phyloP scores from a whole-genome alignment of 2,888 invertebrate species.

The Orthosia incerta region DNA sequence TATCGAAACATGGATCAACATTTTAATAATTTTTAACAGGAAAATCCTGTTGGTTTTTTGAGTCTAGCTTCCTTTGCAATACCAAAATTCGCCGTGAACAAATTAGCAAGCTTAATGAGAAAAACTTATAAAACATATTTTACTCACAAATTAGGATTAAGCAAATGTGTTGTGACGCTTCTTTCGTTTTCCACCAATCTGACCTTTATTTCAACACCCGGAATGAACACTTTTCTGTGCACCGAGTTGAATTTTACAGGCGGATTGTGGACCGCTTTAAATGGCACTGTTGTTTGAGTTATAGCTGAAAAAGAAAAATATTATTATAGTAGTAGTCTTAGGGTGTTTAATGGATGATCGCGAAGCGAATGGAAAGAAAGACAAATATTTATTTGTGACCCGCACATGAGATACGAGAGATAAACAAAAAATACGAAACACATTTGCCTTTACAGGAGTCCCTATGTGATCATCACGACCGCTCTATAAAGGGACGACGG shows the following conservation, averaged over 20 bases:
- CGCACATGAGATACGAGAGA: no score
- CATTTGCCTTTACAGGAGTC: neutral
- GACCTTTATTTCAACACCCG: slow-evolving; percentile 94
- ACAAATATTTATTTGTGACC: no score
- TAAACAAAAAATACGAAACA: neutral
- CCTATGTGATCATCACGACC: neutral
- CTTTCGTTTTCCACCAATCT: slow-evolving; percentile 95
- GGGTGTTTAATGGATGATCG: neutral
- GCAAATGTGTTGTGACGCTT: slow-evolving; percentile 95
- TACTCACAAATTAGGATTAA: slow-evolving; percentile 97
- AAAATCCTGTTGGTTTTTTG: neutral
- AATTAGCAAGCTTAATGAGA: neutral
- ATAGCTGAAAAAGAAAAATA: slow-evolving; percentile 72
- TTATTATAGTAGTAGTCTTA: neutral
- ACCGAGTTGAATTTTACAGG: slow-evolving; percentile 94
- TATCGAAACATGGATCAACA: neutral
- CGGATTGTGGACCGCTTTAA: slow-evolving; percentile 92
- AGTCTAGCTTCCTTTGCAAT: neutral
- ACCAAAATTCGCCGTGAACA: neutral
- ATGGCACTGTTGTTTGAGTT: slow-evolving; percentile 89
- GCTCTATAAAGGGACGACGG: neutral
- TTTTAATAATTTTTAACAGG: neutral
- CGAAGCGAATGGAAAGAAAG: neutral
- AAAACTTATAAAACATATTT: neutral
- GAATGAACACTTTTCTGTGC: slow-evolving; percentile 95